Conservation (phyloP, 2,888 invertebrate species). For the Lithophane socia region DNA sequence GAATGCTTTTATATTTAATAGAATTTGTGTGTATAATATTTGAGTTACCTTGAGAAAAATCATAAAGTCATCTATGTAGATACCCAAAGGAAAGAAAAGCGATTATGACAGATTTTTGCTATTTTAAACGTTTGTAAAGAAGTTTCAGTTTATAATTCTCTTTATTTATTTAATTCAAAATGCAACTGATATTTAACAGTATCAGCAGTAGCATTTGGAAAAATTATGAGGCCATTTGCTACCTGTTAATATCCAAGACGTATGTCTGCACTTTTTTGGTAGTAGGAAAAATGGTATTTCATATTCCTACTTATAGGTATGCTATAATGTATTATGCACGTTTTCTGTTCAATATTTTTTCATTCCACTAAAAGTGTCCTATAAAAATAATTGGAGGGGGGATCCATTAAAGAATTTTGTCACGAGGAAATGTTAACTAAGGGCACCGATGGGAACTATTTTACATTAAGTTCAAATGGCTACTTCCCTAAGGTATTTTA, state of each 20-base stretch:
- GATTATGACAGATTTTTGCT: neutral
- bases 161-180: neutral
- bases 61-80: neutral
- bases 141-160: neutral
- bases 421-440: conserved; percentile 47
- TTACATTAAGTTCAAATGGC: conserved; percentile 45
- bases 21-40: too few relatives aligned
- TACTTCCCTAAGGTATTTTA: conserved; percentile 33
- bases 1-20: neutral
- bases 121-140: neutral
- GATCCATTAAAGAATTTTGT: conserved; percentile 36
- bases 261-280: neutral
- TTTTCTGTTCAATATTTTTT: conserved; percentile 21
- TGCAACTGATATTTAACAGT: neutral
- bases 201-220: neutral
- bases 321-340: neutral
- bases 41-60: neutral
- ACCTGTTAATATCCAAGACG: neutral
- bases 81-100: neutral
- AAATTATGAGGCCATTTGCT: neutral
- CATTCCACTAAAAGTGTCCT: conserved; percentile 24
- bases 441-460: conserved; percentile 50
- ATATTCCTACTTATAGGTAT: neutral
- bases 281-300: neutral
- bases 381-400: conserved; percentile 41